These are phyloP conservation scores for Noturus placidus DNA, from an alignment of 2,113 vertebrate species.

Conservation along the genomic window DNA sequence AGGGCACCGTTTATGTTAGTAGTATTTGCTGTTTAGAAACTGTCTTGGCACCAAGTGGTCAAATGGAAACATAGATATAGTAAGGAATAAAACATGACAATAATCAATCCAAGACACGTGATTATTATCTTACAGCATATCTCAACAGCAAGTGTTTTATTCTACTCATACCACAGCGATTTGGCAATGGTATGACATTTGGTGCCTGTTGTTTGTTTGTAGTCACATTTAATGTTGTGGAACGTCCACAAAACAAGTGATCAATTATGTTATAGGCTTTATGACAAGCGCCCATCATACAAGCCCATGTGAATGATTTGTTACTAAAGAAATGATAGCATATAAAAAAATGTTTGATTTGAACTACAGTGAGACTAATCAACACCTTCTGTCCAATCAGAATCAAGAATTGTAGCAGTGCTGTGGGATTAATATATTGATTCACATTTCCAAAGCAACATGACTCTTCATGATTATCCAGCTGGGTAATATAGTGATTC, in stretches of 20 bases:
- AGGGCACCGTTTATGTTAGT: slow-evolving; percentile 14
- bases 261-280: background rate
- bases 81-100: background rate
- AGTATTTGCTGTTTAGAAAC: background rate
- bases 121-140: background rate
- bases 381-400: background rate
- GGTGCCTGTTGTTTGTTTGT: background rate
- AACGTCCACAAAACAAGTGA: background rate
- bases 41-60: background rate
- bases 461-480: background rate
- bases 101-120: background rate
- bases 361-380: background rate
- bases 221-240: background rate
- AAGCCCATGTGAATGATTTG: background rate
- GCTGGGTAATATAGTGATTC: background rate
- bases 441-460: background rate
- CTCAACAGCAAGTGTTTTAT: background rate
- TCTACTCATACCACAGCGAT: background rate
- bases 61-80: background rate
- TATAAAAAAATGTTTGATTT: background rate
- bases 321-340: background rate
- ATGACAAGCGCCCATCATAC: background rate
- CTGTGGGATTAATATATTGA: background rate
- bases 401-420: background rate
- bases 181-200: background rate